These are phyloP conservation scores for Chascanopsetta lugubris DNA, from an alignment of 2,113 vertebrate species.

Conservation along the genomic window DNA sequence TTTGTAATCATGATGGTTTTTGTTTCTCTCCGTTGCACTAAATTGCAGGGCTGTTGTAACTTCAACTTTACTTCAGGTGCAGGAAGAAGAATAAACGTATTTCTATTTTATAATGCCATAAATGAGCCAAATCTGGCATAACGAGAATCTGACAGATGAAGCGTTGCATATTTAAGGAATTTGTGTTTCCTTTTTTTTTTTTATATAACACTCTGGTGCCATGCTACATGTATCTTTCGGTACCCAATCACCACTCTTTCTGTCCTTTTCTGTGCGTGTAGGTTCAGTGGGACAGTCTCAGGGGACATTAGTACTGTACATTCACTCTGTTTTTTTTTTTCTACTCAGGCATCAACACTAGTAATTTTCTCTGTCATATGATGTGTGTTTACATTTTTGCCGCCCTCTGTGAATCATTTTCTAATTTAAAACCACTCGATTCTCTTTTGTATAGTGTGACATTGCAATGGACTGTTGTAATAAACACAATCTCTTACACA, in stretches of 20 bases:
- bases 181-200: neutral
- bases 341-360: neutral
- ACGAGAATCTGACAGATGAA: neutral
- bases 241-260: neutral
- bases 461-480: conserved; percentile 20
- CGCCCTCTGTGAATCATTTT: neutral
- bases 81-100: neutral
- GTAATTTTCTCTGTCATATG: neutral
- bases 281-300: neutral
- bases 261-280: neutral
- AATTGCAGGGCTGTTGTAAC: neutral
- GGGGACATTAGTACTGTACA: conserved; percentile 7
- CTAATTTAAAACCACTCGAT: neutral
- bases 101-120: neutral
- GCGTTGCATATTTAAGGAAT: neutral
- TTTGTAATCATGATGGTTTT: neutral
- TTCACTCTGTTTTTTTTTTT: conserved; percentile 1
- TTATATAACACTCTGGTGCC: neutral
- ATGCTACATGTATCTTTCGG: neutral
- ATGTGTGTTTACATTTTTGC: conserved; percentile 44
- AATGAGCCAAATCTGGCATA: conserved; percentile 15
- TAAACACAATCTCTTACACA: conserved; percentile 9
- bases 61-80: conserved; percentile 2
- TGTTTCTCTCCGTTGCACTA: no score
- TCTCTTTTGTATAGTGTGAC: conserved; percentile 19